Base-by-base conservation (phyloP, 2,888 invertebrate species). In the Dryomyza anilis region DNA sequence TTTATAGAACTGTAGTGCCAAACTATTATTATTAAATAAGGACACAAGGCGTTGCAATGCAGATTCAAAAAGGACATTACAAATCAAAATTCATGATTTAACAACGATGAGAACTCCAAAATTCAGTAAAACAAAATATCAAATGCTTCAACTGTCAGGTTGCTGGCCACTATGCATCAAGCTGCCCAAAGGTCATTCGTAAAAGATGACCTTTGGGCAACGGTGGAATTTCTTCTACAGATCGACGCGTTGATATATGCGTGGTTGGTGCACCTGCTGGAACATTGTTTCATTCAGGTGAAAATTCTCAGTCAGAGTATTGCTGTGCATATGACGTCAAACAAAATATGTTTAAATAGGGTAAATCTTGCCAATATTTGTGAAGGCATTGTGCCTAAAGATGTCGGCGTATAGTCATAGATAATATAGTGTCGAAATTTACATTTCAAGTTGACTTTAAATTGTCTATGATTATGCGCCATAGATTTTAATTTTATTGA, bases 251-350 rank as follows among this genome's bases (percentile, higher is more conserved):
- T n/a, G n/a, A n/a, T n/a, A n/a, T n/a, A n/a, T n/a, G n/a, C n/a
- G n/a, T n/a, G n/a, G n/a, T n/a, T n/a, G n/a, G n/a, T n/a, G n/a
- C 27, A 7, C 52, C 27, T 2, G 14, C 52, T n/a, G 27, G 25
- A 12, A 30, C 27, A n/a, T 52, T 52, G 52, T n/a, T n/a, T 6
- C 52, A 52, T 30, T 19, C n/a, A 10, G 30, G 52, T 25, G 14
- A 53, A 6, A 45, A 16, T 45, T 19, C 16, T 45, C 8, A 19
- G 21, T 46, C 46, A 46, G 46, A n/a, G 46, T 16, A 2, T 52
- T 29, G 19, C 52, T 52, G 52, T 52, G 16, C 25, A 52, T 52
- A 52, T 52, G 25, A 52, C 52, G n/a, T 52, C 52, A 52, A 3
- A 52, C 14, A 52, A 52, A 52, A 12, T 52, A n/a, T 52, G 27